Evolutionary conservation across 2,113 vertebrate genomes (phyloP).

Genomic region (Steatornis caripensis): DNA sequence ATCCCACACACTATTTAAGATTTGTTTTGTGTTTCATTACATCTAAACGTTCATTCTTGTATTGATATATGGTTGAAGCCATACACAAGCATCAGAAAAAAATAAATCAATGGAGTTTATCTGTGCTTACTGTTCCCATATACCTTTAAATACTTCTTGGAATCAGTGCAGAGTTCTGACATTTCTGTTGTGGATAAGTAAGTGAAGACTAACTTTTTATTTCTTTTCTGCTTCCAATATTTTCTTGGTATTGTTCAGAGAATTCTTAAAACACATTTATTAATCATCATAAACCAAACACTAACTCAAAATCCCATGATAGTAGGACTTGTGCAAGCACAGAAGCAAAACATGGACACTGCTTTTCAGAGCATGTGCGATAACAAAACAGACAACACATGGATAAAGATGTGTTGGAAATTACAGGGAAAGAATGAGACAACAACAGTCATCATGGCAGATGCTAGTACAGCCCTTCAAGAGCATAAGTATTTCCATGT

Average conservation of each 20-base stretch:
- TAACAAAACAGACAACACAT: not conserved
- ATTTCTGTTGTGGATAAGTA: not conserved
- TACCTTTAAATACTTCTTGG: not conserved
- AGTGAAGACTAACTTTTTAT: not conserved
- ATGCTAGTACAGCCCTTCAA: not conserved
- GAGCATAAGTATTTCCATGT: not conserved
- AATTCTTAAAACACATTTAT: not conserved
- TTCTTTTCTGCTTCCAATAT: not conserved
- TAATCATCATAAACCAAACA: not conserved
- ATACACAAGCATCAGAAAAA: not conserved
- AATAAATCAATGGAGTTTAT: not conserved
- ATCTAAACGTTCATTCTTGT: not conserved
- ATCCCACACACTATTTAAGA: not conserved
- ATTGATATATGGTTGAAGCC: not conserved
- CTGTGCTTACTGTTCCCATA: not conserved
- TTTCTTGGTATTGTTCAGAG: not conserved
- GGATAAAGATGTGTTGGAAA: not conserved
- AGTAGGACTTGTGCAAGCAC: not conserved
- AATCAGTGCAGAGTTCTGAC: not conserved
- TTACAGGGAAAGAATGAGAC: not conserved
- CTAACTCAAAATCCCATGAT: not conserved
- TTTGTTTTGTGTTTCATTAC: not conserved
- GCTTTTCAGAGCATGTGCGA: not conserved
- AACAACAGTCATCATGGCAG: not conserved
- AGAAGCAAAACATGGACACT: not conserved